Evolutionary conservation across 2,113 vertebrate genomes (phyloP), one percentile per base, ranked within the genome.

Genomic region (Callospermophilus lateralis): DNA sequence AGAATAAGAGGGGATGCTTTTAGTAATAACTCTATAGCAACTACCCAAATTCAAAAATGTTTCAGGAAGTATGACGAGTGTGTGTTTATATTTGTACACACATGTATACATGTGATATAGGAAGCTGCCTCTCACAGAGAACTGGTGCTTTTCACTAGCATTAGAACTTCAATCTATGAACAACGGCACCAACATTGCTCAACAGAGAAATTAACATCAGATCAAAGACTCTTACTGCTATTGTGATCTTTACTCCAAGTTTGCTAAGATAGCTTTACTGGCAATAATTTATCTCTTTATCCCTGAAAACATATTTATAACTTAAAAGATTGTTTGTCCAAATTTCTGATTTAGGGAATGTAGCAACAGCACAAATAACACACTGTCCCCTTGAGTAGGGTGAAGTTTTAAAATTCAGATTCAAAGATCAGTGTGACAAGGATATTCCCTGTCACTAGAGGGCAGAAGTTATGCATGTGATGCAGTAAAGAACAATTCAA

Each of bases 391-490:
- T 89, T 30, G 70, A 88, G 63, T 16, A 77, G 13, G 55, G 13
- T 11, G 6, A 65, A 3, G 3, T 76, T 85, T 89, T 81, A 88
- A 84, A 84, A 26, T 74, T 80, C 68, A 65, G 24, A 63, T 90
- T 68, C 76, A 93, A 89, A 91, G 34, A 79, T n/a, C 65, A 84
- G 13, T 11, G 32, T 11, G 20, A 65, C 87, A n/a, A 78, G 45
- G 61, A 70, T n/a, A 32, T 42, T 78, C 70, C 68, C 53, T 79
- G 55, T 97, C 95, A 93, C 93, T 93, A 94, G 93, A 65, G 93
- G 89, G 87, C 92, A 97, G 92, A 94, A 93, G 67, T 34, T 51
- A 91, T 79, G 93, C 58, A 68, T 13, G 2, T 45, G 45, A 91
- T 34, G 10, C 67, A 89, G 16, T 32, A 42, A 85, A 76, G 37